Base-by-base conservation (phyloP, 2,113 vertebrate species). In the Apteryx owenii region DNA sequence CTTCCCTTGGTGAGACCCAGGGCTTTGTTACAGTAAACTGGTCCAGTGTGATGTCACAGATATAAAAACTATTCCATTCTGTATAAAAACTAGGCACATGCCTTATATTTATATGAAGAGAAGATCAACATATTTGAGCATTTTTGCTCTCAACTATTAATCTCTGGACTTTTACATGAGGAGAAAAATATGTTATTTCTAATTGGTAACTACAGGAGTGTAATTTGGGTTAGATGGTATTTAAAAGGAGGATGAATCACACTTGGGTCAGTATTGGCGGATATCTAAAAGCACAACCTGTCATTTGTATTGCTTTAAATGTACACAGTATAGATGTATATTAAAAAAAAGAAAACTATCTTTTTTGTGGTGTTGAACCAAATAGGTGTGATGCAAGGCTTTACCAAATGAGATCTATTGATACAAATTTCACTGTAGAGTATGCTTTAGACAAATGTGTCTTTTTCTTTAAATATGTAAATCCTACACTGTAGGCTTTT, bases 311-410 rank as follows among this genome's bases (percentile, higher is more conserved):
- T 98, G 98, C 98, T 99, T 98, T 96, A 98, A 98, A 98, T 98
- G 97, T 97, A 98, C 97, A 98, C 98, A 98, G 98, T 97, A 97
- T 98, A 97, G 98, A 98, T 98, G 98, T 95, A 97, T 96, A 95
- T 94, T 92, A 29, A 90, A 95, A 98, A 97, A 97, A 83, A 97
- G 89, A 96, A 98, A 97, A 89, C 96, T 98, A 98, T 97, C 97
- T 97, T 96, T 96, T 98, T 98, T 98, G 97, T 98, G 95, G 97
- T 98, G 98, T 98, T 89, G 92, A 98, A 97, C 90, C 96, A 97
- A 96, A 96, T 94, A 96, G 98, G 98, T 98, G 98, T 98, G 98
- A 99, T 98, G 98, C 98, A 98, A 99, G 98, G 98, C 98, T 99
- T 98, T 98, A 98, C 98, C 98, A 98, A 98, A 98, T 98, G 97